Evolutionary conservation across 2,888 invertebrate species (phyloP).

Genomic region (Plagiodera versicolora): DNA sequence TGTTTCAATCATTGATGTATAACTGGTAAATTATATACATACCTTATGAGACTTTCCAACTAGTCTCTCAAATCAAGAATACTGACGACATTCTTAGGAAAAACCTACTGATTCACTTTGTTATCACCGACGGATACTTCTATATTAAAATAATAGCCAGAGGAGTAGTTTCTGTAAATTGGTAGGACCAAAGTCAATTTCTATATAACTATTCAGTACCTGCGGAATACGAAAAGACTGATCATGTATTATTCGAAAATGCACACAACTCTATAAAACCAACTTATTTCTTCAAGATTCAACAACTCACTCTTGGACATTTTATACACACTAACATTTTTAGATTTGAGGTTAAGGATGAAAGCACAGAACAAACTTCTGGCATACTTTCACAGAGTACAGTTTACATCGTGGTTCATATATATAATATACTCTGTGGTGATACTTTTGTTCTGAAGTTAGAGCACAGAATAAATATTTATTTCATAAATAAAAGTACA

Average conservation of each 20-base stretch:
- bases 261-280: slow-evolving; percentile 18
- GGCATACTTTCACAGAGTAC: too few relatives aligned
- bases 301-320: slow-evolving; percentile 16
- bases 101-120: slow-evolving; percentile 14
- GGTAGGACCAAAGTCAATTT: slow-evolving; percentile 22
- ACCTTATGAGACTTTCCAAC: slow-evolving; percentile 15
- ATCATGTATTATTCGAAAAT: slow-evolving; percentile 17
- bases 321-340: slow-evolving; percentile 20
- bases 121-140: slow-evolving; percentile 18
- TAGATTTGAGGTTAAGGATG: slow-evolving; percentile 19
- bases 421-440: too few relatives aligned
- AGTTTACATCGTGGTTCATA: too few relatives aligned
- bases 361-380: not conserved
- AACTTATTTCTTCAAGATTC: slow-evolving; percentile 15
- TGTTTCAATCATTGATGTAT: too few relatives aligned
- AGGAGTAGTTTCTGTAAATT: slow-evolving; percentile 22
- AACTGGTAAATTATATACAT: not conserved
- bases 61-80: slow-evolving; percentile 12
- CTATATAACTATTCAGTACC: slow-evolving; percentile 19
- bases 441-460: too few relatives aligned
- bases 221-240: slow-evolving; percentile 13
- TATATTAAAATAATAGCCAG: slow-evolving; percentile 17
- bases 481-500: too few relatives aligned
- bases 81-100: slow-evolving; percentile 11
- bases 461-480: too few relatives aligned